Conservation (phyloP, 2,888 invertebrate genomes). For the Stenolophus ochropezus region DNA sequence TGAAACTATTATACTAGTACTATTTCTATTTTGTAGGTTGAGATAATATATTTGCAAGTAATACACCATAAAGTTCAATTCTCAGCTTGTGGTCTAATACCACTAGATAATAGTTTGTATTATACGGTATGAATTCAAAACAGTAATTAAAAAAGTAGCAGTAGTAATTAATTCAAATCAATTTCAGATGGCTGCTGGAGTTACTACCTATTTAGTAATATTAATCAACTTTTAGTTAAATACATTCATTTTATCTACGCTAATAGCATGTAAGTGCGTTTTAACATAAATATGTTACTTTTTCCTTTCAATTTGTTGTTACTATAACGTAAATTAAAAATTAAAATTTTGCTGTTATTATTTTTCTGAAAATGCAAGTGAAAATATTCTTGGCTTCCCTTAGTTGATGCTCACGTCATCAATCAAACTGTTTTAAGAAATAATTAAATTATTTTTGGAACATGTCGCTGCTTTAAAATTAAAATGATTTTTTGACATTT, state of each 20-base stretch:
- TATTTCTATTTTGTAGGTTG: slow-evolving; percentile 61
- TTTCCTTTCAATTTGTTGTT: background rate
- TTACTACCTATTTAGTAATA: slow-evolving; percentile 41
- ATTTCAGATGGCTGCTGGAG: slow-evolving; percentile 43
- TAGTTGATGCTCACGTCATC: too few relatives aligned
- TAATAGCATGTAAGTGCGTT: background rate
- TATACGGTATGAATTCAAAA: slow-evolving; percentile 60
- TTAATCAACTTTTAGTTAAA: slow-evolving; percentile 44
- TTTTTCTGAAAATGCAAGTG: too few relatives aligned
- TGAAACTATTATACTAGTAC: too few relatives aligned
- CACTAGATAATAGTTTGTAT: slow-evolving; percentile 62
- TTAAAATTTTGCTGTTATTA: too few relatives aligned
- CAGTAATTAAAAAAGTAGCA: background rate
- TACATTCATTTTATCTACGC: background rate
- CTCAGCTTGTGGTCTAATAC: slow-evolving; percentile 62
- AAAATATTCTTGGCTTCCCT: too few relatives aligned
- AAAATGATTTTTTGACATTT: too few relatives aligned
- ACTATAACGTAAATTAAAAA: too few relatives aligned
- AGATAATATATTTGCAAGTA: slow-evolving; percentile 62
- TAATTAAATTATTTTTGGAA: too few relatives aligned
- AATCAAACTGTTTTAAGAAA: too few relatives aligned
- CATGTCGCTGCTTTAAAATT: too few relatives aligned
- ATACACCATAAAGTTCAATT: slow-evolving; percentile 63
- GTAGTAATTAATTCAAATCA: background rate
- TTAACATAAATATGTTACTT: background rate